Evolutionary conservation across 2,888 invertebrate genomes (phyloP), one percentile per base, ranked within the genome.

Genomic region (Apodemia mormo): DNA sequence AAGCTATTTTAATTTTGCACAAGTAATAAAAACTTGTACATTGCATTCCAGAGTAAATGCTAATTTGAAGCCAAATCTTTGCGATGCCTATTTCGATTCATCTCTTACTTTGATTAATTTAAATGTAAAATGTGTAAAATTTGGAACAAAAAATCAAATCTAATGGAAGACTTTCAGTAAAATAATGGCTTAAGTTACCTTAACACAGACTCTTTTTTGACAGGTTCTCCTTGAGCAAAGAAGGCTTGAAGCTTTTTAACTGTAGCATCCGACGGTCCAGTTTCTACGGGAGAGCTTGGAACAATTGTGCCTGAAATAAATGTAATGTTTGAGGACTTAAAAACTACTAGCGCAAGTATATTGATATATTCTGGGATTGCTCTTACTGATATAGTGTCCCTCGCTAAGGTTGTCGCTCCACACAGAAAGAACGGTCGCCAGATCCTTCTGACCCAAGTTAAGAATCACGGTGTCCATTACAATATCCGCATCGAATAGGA

Each of bases 171-270:
- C 37, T 37, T 37, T 37, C 2, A 8, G 8, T 9, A 40, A 3
- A 45, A 3, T 12, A 0, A 45, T 45, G 12, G 8, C 14, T 33
- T 3, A 56, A 49, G 43, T 76, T 79, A 92, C 93, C 92, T 89
- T 7, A 95, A 82, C 2, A 93, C 87, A 1, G 95, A 88, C 79
- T 95, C 95, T 75, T 95, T 95, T 71, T 94, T 93, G 64, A 95
- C 91, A 0, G 95, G 95, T 76, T 96, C 96, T 66, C 95, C 94
- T 79, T 95, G 95, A 12, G 95, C 95, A 77, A 97, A 95, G 84
- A 97, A 97, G 1, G 95, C 96, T 85, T 96, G 96, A 1, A 97
- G 83, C 77, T 95, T 96, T 78, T 95, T 95, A 0, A 96, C 95
- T 8, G 94, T 92, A 0, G 88, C 84, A 68, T 95, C 95, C 7